These are phyloP conservation scores for Podabrus alpinus DNA, from an alignment of 2,888 invertebrate genomes.

Conservation along the genomic window DNA sequence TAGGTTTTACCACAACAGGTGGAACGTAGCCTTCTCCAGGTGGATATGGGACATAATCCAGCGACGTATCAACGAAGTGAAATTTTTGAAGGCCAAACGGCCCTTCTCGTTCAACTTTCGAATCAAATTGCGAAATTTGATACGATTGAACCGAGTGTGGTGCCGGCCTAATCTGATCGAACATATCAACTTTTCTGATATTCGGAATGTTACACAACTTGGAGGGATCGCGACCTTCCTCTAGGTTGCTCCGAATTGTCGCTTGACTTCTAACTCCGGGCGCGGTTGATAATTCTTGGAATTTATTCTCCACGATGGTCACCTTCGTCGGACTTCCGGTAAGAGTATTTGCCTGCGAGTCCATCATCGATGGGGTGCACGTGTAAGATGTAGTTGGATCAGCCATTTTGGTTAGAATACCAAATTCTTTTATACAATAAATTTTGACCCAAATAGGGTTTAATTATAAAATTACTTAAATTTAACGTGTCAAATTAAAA, in stretches of 20 bases:
- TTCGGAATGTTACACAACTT: constrained; percentile 38
- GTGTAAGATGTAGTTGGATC: neutral
- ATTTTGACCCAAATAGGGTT: neutral
- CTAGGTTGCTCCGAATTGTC: neutral
- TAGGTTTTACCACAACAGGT: constrained; percentile 7
- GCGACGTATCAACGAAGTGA: constrained; percentile 39
- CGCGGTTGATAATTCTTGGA: neutral
- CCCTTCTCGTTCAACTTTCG: constrained; percentile 32
- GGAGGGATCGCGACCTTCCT: neutral
- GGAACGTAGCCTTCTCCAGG: constrained; percentile 17
- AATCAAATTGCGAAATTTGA: constrained; percentile 43
- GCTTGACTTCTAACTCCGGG: neutral
- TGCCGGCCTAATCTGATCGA: constrained; percentile 35
- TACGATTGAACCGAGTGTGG: constrained; percentile 40
- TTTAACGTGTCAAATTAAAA: neutral
- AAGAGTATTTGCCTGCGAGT: neutral
- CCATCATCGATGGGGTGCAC: neutral
- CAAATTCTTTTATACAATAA: neutral
- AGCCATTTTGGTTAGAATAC: neutral
- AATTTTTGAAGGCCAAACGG: constrained; percentile 38
- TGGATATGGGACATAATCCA: constrained; percentile 42
- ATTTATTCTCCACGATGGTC: neutral
- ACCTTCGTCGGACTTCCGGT: neutral
- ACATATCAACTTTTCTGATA: constrained; percentile 34
- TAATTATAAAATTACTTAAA: neutral